phyloP scores from a whole-genome alignment of 30 jellyfish, hydroid and myxozoan species.

The Cassiopea xamachana region DNA sequence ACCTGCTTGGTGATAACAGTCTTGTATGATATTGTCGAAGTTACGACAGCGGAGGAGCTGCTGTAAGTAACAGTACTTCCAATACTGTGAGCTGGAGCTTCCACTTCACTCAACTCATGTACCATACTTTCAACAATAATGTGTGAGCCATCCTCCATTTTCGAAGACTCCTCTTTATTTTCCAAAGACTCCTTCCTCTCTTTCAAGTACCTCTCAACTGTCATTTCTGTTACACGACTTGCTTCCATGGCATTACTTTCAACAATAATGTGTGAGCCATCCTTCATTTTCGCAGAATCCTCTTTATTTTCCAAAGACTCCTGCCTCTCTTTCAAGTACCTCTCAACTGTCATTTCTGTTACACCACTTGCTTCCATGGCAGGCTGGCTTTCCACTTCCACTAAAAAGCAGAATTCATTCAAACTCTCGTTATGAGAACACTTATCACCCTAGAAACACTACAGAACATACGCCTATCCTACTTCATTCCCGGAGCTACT shows the following conservation, averaged over 20 bases:
- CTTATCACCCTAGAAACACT: too few relatives aligned
- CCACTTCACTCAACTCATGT: neutral
- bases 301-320: neutral
- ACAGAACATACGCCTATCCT: too few relatives aligned
- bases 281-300: neutral
- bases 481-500: too few relatives aligned
- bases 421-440: too few relatives aligned
- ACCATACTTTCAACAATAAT: neutral
- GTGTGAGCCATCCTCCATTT: neutral
- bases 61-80: neutral
- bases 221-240: neutral
- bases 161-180: neutral
- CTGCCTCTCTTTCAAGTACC: too few relatives aligned
- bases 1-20: neutral
- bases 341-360: neutral
- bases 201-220: neutral
- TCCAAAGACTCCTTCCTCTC: too few relatives aligned
- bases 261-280: neutral
- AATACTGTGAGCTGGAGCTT: neutral
- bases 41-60: slow-evolving; percentile 3
- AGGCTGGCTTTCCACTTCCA: too few relatives aligned
- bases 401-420: too few relatives aligned
- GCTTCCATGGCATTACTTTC: neutral
- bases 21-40: neutral
- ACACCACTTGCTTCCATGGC: neutral